These are phyloP conservation scores for Liodrosophila aerea DNA, from an alignment of 2,888 invertebrate species.

Conservation along the genomic window DNA sequence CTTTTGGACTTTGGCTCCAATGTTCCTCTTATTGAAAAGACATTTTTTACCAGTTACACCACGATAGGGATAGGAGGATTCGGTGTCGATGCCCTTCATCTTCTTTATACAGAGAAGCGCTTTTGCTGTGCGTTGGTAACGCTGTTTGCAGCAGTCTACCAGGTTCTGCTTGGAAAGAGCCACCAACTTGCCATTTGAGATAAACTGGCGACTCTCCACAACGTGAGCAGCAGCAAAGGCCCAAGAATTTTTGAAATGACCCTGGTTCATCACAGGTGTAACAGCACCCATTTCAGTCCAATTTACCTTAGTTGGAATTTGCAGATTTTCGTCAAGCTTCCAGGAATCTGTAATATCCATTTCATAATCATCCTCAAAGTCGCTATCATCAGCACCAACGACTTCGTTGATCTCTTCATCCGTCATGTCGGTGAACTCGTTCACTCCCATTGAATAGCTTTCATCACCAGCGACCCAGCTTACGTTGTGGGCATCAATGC, in stretches of 20 bases:
- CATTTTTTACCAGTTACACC: slow-evolving; percentile 9
- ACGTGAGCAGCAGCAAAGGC: slow-evolving; percentile 39
- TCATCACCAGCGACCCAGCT: slow-evolving; percentile 14
- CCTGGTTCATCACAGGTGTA: slow-evolving; percentile 21
- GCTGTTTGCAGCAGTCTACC: slow-evolving; percentile 15
- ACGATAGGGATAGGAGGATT: slow-evolving; percentile 30
- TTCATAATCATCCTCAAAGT: background rate
- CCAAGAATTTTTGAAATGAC: slow-evolving; percentile 38
- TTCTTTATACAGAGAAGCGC: slow-evolving; percentile 8
- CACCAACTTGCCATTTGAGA: slow-evolving; percentile 3
- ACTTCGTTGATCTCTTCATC: slow-evolving; percentile 4
- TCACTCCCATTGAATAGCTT: slow-evolving; percentile 35
- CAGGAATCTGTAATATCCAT: background rate
- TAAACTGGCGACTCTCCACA: slow-evolving; percentile 27
- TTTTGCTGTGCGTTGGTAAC: rapidly evolving
- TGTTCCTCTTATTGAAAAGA: background rate
- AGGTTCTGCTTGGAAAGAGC: slow-evolving; percentile 38
- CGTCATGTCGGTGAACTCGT: slow-evolving; percentile 30
- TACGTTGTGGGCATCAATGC: slow-evolving; percentile 32
- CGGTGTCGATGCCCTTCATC: slow-evolving; percentile 18
- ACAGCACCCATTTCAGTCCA: slow-evolving; percentile 32
- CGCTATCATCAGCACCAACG: background rate
- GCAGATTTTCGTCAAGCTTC: background rate
- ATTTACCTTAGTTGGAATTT: slow-evolving; percentile 10
- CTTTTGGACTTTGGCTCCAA: slow-evolving; percentile 8